phyloP scores from a whole-genome alignment of 2,888 invertebrate genomes.

The Blastobasis lacticolella region DNA sequence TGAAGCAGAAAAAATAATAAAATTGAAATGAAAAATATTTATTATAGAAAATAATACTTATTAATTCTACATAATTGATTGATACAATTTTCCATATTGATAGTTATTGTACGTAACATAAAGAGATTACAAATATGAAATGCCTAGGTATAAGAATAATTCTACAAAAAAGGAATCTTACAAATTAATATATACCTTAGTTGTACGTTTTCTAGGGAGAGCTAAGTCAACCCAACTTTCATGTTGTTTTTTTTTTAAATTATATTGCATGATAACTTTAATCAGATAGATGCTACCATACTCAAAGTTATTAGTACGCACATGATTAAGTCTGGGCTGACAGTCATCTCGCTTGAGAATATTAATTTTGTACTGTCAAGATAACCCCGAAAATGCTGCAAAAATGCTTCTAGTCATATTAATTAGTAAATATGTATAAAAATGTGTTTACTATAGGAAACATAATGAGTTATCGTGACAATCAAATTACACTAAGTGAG shows the following conservation, averaged over 20 bases:
- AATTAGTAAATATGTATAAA: conserved; percentile 4
- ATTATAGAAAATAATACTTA: conserved; percentile 68
- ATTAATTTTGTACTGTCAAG: conserved; percentile 45
- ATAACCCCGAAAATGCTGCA: conserved; percentile 41
- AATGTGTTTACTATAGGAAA: conserved; percentile 1
- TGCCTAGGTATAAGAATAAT: conserved; percentile 51
- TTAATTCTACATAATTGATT: conserved; percentile 57
- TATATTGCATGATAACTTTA: too few relatives aligned
- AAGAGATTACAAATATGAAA: conserved; percentile 72
- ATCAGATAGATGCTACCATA: too few relatives aligned
- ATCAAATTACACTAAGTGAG: conserved; percentile 65
- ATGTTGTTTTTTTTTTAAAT: conserved; percentile 1
- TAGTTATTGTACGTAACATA: conserved; percentile 29
- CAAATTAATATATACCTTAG: conserved; percentile 60
- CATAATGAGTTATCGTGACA: conserved; percentile 53
- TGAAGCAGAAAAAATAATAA: conserved; percentile 5
- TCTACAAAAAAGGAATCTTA: conserved; percentile 66
- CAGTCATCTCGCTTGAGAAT: conserved; percentile 45
- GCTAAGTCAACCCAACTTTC: conserved; percentile 52
- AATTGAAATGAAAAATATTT: conserved; percentile 41
- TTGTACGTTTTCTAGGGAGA: conserved; percentile 69
- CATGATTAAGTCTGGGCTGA: conserved; percentile 55
- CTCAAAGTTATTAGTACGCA: conserved; percentile 20
- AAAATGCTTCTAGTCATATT: conserved; percentile 6
- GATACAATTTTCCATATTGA: conserved; percentile 39